These are phyloP conservation scores for Malacosoma neustria DNA, from an alignment of 2,888 invertebrate genomes.

Conservation along the genomic window DNA sequence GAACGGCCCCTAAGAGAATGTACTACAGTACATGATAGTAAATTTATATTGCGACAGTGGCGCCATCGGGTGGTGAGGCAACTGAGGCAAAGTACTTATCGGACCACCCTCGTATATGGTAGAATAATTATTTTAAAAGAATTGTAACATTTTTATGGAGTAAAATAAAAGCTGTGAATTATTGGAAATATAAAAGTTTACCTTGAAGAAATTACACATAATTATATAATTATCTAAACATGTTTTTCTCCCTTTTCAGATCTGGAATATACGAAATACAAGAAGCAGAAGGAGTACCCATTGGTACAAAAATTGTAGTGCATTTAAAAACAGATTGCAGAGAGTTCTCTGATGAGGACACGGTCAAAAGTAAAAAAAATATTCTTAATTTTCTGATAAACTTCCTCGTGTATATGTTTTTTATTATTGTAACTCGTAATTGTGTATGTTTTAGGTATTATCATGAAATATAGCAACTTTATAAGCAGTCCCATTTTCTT, in stretches of 20 bases:
- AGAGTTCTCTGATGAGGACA: constrained; percentile 91
- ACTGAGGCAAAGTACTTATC: no score
- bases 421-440: constrained; percentile 6
- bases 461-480: constrained; percentile 98
- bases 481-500: constrained; percentile 94
- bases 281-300: constrained; percentile 86
- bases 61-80: no score
- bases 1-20: no score
- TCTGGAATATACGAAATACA: constrained; percentile 92
- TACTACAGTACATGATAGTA: no score
- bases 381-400: background rate
- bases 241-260: constrained; percentile 51
- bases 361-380: constrained; percentile 77
- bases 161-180: no score
- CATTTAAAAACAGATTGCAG: constrained; percentile 91
- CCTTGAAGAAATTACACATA: no score
- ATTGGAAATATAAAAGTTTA: no score
- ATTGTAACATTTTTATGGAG: no score
- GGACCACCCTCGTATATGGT: no score
- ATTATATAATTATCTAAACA: no score
- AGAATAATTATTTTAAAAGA: no score
- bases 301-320: constrained; percentile 95
- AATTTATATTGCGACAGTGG: no score
- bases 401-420: background rate
- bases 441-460: constrained; percentile 77